phyloP scores from a whole-genome alignment of 2,888 invertebrate genomes.

The Macrosoma leucophasiata region DNA sequence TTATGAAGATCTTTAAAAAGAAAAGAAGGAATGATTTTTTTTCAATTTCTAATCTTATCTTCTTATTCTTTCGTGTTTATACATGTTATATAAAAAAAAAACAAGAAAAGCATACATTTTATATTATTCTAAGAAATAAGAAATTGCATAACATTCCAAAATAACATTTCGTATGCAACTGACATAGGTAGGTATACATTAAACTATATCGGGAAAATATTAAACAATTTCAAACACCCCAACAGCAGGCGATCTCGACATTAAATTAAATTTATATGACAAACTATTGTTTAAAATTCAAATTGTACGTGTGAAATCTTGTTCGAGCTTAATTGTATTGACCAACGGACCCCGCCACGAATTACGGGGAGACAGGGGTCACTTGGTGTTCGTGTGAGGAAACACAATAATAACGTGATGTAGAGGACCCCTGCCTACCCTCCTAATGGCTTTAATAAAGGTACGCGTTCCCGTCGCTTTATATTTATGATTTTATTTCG shows the following conservation, averaged over 20 bases:
- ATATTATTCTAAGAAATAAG: too few species aligned
- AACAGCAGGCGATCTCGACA: slow-evolving; percentile 41
- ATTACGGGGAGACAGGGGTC: slow-evolving; percentile 33
- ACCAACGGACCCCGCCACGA: slow-evolving; percentile 48
- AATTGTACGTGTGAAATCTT: slow-evolving; percentile 73
- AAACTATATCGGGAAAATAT: too few species aligned
- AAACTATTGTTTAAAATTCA: slow-evolving; percentile 75
- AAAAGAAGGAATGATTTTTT: too few species aligned
- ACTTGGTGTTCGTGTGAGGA: slow-evolving; percentile 49
- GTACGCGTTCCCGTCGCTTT: slow-evolving; percentile 59
- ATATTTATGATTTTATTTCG: slow-evolving; percentile 71
- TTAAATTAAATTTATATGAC: slow-evolving; percentile 73
- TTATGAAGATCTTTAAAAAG: too few species aligned
- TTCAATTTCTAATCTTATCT: too few species aligned
- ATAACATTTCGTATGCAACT: too few species aligned
- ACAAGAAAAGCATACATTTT: too few species aligned
- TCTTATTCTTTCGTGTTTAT: too few species aligned
- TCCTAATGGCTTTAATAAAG: slow-evolving; percentile 73
- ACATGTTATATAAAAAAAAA: too few species aligned
- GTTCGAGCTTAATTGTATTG: slow-evolving; percentile 69
- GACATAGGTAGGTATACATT: too few species aligned
- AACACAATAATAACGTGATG: slow-evolving; percentile 60
- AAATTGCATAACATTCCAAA: too few species aligned
- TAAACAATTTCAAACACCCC: slow-evolving; percentile 42
- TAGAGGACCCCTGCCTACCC: slow-evolving; percentile 46